A percentile compares a stretch with the other conserved stretches of the same genome.
Conservation (phyloP, 2,113 vertebrate genomes). For the Typhlomys cinereus region DNA sequence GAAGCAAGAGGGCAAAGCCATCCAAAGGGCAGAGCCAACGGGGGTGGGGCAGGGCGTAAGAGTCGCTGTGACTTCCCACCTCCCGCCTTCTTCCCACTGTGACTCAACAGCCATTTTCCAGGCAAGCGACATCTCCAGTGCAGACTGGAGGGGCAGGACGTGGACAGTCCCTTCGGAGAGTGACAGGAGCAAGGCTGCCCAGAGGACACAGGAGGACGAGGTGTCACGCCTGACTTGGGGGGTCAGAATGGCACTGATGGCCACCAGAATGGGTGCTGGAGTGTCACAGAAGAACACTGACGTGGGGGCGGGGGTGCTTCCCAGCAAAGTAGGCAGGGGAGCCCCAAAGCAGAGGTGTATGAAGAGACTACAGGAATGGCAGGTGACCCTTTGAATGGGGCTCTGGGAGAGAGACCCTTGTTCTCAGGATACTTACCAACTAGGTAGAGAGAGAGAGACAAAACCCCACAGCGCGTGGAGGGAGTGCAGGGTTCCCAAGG, state of each 20-base stretch:
- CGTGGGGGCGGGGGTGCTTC: fast-evolving
- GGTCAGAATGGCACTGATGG: neutral
- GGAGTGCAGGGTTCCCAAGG: neutral
- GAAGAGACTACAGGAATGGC: neutral
- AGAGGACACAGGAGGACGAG: neutral
- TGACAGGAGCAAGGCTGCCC: neutral
- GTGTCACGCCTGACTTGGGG: fast-evolving
- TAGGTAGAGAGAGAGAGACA: neutral
- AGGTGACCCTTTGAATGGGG: neutral
- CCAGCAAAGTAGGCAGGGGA: neutral
- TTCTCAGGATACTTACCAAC: neutral
- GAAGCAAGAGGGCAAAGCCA: neutral
- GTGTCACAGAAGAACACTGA: too few species aligned
- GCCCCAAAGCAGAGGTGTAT: neutral
- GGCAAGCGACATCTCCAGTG: neutral
- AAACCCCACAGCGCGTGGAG: neutral
- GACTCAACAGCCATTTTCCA: neutral
- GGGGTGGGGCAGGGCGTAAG: neutral
- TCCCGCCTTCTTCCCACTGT: neutral
- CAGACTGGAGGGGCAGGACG: neutral
- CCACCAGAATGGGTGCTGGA: too few species aligned
- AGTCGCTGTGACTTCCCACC: neutral
- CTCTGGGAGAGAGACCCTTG: neutral
- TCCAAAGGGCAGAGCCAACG: neutral
- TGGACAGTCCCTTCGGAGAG: fast-evolving